A percentile compares a stretch with the other conserved stretches of the same genome.
These are phyloP conservation scores for Seriola quinqueradiata DNA, from an alignment of 2,113 vertebrate genomes.

Conservation along the genomic window DNA sequence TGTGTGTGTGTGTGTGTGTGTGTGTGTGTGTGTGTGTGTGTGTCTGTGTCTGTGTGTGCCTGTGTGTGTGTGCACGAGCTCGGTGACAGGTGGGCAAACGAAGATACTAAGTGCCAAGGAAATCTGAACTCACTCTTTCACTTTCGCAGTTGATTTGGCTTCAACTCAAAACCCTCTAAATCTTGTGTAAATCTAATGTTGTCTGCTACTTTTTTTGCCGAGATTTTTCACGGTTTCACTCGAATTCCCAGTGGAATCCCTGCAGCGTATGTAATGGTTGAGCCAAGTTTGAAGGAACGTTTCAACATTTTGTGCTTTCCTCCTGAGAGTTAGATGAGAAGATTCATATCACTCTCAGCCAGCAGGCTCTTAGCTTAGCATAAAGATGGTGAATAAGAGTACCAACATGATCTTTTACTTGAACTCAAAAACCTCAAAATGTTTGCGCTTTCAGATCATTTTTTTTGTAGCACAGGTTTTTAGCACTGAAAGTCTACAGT, in stretches of 20 bases:
- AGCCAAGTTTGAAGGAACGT: not conserved
- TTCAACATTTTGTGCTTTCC: not conserved
- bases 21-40: slow-evolving; percentile 35
- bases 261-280: not conserved
- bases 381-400: not conserved
- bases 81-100: slow-evolving; percentile 66
- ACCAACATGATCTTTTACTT: not conserved
- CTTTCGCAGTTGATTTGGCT: slow-evolving; percentile 32
- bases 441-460: not conserved
- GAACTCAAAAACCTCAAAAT: not conserved
- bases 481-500: slow-evolving; percentile 13
- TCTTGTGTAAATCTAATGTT: not conserved
- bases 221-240: not conserved
- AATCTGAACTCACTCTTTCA: slow-evolving; percentile 57
- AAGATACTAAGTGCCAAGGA: slow-evolving; percentile 56
- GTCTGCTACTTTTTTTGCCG: not conserved
- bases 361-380: not conserved
- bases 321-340: not conserved
- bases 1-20: slow-evolving; percentile 43
- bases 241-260: not conserved
- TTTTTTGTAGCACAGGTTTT: not conserved
- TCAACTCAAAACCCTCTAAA: slow-evolving; percentile 18
- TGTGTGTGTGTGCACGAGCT: slow-evolving; percentile 3
- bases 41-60: slow-evolving; percentile 13
- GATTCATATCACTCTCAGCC: not conserved